Conservation (phyloP, 1,140 invertebrate species). For the Diorhabda carinulata region DNA sequence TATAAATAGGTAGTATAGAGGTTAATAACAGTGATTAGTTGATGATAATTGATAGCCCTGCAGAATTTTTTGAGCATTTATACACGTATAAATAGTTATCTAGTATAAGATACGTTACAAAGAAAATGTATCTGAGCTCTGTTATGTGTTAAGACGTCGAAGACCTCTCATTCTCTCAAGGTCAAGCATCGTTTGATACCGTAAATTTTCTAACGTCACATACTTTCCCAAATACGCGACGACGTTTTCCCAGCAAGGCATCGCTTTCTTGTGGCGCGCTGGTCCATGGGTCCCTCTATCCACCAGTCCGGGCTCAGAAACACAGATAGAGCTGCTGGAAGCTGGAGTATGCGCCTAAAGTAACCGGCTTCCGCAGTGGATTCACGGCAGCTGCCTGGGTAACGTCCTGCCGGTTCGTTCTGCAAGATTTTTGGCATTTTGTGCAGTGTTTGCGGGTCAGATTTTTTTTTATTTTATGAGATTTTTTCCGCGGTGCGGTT, state of each 20-base stretch:
- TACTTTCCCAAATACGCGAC: neutral
- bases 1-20: too few relatives aligned
- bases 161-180: neutral
- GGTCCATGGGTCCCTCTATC: neutral
- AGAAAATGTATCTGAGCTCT: too few relatives aligned
- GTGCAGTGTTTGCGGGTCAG: neutral
- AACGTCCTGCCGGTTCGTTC: neutral
- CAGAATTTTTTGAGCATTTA: too few relatives aligned
- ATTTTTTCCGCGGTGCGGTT: neutral
- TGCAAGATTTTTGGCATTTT: neutral
- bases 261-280: neutral
- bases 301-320: neutral
- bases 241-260: neutral
- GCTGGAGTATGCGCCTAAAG: neutral
- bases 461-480: neutral
- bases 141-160: neutral
- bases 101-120: too few relatives aligned
- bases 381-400: neutral
- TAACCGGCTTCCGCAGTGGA: neutral
- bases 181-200: neutral
- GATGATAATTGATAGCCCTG: too few relatives aligned
- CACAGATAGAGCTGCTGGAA: conserved; percentile 1
- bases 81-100: too few relatives aligned
- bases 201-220: neutral
- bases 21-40: too few relatives aligned